phyloP scores from a whole-genome alignment of 2,113 vertebrate species.

The Nibea albiflora region DNA sequence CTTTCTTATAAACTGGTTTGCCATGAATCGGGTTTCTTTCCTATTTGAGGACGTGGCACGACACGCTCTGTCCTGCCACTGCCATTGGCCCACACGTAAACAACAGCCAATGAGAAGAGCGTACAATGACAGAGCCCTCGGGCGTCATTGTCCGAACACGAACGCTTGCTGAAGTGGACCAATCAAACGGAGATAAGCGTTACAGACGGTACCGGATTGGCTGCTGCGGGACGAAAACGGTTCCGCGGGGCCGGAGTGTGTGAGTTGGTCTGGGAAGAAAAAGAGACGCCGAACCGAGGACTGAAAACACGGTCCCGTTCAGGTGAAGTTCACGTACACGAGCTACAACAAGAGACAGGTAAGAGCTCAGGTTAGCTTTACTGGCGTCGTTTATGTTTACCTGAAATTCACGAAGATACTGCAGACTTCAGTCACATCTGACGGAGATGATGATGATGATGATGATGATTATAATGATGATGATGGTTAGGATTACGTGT shows the following conservation, averaged over 20 bases:
- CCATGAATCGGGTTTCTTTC: no score
- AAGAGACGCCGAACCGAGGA: not conserved
- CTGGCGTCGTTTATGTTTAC: no score
- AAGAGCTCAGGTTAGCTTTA: no score
- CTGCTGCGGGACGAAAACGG: not conserved
- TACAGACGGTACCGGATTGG: slow-evolving; percentile 27
- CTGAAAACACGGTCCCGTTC: no score
- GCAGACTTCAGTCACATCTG: no score
- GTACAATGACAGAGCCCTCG: not conserved
- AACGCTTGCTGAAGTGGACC: slow-evolving; percentile 38
- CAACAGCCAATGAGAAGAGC: slow-evolving; percentile 7
- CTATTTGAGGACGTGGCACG: slow-evolving; percentile 34
- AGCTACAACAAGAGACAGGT: not conserved
- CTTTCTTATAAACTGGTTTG: no score
- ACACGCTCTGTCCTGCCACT: not conserved
- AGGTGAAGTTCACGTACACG: not conserved
- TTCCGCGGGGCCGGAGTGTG: not conserved
- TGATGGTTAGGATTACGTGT: no score
- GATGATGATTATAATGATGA: no score
- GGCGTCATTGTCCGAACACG: not conserved
- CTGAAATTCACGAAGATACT: no score
- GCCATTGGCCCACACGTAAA: not conserved
- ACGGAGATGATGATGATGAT: no score
- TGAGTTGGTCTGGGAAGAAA: not conserved
- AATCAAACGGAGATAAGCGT: slow-evolving; percentile 4